Evolutionary conservation across 2,797 vertebrate species (phyloP).

Genomic region (Ibycter americanus): DNA sequence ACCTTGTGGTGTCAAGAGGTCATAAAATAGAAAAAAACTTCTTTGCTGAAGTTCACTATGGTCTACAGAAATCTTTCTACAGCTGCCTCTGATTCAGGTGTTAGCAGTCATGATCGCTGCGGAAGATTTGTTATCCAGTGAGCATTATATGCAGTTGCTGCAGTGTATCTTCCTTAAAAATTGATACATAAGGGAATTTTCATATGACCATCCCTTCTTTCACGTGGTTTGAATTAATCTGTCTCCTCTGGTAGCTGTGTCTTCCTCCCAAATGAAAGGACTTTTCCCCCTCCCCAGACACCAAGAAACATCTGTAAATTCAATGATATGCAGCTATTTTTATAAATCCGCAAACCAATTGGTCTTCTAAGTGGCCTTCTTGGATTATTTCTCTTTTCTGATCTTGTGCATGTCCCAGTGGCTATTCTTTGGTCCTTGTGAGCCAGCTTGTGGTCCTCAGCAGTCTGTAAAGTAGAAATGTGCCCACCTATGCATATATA

Average conservation of each 20-base stretch:
- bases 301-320: slow-evolving; percentile 19
- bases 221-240: neutral
- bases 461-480: neutral
- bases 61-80: neutral
- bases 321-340: slow-evolving; percentile 7
- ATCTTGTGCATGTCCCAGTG: neutral
- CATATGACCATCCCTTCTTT: neutral
- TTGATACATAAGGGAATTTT: neutral
- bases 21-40: neutral
- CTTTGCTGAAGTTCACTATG: neutral
- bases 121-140: neutral
- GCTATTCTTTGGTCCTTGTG: neutral
- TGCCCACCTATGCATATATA: neutral
- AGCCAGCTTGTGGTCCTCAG: neutral
- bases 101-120: neutral
- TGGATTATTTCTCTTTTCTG: neutral
- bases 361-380: neutral
- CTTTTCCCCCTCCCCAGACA: neutral
- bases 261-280: neutral
- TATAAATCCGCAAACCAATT: neutral
- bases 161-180: neutral
- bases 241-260: neutral
- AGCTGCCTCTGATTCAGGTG: neutral
- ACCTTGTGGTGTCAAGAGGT: neutral
- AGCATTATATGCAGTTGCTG: neutral